These are phyloP conservation scores for Crocuta crocuta DNA, from an alignment of 2,113 vertebrate species.

Conservation along the genomic window DNA sequence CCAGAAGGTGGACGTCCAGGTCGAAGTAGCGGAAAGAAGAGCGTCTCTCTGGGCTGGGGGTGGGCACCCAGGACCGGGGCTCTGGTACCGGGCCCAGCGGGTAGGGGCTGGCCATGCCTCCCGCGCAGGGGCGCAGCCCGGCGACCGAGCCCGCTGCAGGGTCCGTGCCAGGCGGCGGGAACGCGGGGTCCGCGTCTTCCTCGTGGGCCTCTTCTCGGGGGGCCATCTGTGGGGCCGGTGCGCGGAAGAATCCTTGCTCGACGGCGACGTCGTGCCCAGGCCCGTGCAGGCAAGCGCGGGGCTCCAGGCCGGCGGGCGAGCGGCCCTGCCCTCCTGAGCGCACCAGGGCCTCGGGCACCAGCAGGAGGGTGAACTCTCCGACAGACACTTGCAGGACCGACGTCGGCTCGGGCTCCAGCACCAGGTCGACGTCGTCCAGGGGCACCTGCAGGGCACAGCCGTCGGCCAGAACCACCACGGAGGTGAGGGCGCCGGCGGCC, in stretches of 20 bases:
- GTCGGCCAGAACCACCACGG: not conserved
- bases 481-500: not conserved
- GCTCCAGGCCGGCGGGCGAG: not conserved
- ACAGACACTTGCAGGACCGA: slow-evolving; percentile 7
- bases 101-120: rapidly evolving
- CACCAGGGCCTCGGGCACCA: slow-evolving; percentile 9
- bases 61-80: not conserved
- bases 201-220: not conserved
- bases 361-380: not conserved
- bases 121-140: not conserved
- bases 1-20: not conserved
- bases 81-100: rapidly evolving
- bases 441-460: not conserved
- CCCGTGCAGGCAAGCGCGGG: rapidly evolving
- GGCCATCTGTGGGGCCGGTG: not conserved
- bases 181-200: not conserved
- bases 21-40: not conserved
- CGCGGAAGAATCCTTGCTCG: not conserved
- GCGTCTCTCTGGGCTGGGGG: not conserved
- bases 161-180: not conserved
- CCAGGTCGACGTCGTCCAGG: not conserved
- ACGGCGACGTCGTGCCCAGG: not conserved
- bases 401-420: not conserved
- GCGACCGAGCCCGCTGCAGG: not conserved
- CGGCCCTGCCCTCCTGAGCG: rapidly evolving